Evolutionary conservation across 2,888 invertebrate genomes (phyloP), one percentile per base, ranked within the genome.

Genomic region (Cephalotes varians): DNA sequence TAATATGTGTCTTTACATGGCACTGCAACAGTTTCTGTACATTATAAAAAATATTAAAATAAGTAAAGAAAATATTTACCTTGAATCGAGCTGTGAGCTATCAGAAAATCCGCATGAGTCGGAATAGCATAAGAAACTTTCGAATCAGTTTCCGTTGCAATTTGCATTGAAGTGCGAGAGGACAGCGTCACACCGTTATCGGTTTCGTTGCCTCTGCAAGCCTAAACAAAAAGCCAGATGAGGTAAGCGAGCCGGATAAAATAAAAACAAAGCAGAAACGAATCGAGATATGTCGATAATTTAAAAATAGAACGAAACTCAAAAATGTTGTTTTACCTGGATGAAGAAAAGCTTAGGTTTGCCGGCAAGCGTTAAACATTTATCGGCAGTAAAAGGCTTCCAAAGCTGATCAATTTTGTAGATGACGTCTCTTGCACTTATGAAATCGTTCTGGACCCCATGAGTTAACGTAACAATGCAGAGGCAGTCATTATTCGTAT

Each of bases 331-430:
- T 5, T 12, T 56, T 91, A 96, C 96, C 95, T 96, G 96, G 82
- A 96, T 95, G 84, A 96, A 95, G 91, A 96, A 96, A 3, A 96
- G 82, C 91, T 96, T 96, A 9, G 96, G 96, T 90, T 96, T 96
- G 58, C 96, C 96, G 69, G 95, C 95, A 15, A 96, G 93, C 6
- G 95, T 92, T 56, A 90, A 92, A 88, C 96, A 96, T 28, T 92
- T 94, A 79, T 96, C 95, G 1, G 95, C 95, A n/a, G 95, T 95
- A 89, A 96, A 96, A 18, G 95, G 94, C 65, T 93, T 93, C 94
- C 96, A 95, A 28, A 96, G 93, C 2, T 90, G 92, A n/a, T 96
- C 95, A 1, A 95, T 92, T 25, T 94, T 93, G 81, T 96, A 95
- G 5, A 94, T 94, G 15, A 93, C 94, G 87, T 96, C 96, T 51